These are phyloP conservation scores for Pammene aurita DNA, from an alignment of 2,888 invertebrate species.

Conservation along the genomic window DNA sequence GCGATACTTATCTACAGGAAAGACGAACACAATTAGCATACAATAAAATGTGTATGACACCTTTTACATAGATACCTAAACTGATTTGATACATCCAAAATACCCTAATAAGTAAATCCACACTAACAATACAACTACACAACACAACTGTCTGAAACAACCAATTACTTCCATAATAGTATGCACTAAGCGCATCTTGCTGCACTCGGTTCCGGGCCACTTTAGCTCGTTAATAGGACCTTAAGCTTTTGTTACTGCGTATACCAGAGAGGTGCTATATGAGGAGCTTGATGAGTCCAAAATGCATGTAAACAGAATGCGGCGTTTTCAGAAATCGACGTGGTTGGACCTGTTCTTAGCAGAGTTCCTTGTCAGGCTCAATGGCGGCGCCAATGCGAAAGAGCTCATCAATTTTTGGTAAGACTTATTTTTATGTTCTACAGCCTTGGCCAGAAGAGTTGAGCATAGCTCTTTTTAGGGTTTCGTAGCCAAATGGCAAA, in stretches of 20 bases:
- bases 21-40: too few species aligned
- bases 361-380: slow-evolving; percentile 83
- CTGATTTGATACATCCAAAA: background rate
- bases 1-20: too few species aligned
- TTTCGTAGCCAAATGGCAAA: too few species aligned
- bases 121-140: too few species aligned
- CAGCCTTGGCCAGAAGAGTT: too few species aligned
- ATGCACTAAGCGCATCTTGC: background rate
- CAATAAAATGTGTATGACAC: background rate
- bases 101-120: background rate
- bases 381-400: slow-evolving; percentile 82
- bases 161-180: too few species aligned
- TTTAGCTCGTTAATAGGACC: slow-evolving; percentile 10
- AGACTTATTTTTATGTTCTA: slow-evolving; percentile 47
- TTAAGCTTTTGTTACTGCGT: background rate
- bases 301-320: background rate
- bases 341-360: slow-evolving; percentile 86
- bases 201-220: background rate
- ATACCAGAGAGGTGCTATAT: background rate
- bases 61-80: background rate
- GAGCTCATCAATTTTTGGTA: slow-evolving; percentile 85
- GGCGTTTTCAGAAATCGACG: slow-evolving; percentile 81
- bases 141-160: too few species aligned
- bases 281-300: too few species aligned
- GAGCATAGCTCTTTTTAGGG: too few species aligned